These are phyloP conservation scores for Cyclopterus lumpus DNA, from an alignment of 2,797 vertebrate species.

Conservation along the genomic window DNA sequence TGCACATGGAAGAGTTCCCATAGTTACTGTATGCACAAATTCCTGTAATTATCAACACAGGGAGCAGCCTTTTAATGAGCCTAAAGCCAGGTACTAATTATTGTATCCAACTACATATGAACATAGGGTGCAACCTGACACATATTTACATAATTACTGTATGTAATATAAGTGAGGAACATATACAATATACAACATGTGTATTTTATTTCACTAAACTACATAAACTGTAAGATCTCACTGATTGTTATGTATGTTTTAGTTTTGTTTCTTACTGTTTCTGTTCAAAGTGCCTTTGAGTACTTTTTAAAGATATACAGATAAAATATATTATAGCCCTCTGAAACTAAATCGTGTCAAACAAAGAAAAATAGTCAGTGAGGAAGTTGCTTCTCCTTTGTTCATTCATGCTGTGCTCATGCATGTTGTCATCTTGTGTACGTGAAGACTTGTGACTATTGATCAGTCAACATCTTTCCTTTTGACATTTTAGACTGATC, in stretches of 20 bases:
- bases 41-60: conserved; percentile 7
- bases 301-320: too few species aligned
- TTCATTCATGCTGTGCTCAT: not conserved
- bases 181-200: not conserved
- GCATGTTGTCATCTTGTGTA: not conserved
- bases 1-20: conserved; percentile 7
- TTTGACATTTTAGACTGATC: not conserved
- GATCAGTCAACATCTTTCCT: not conserved
- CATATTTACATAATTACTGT: not conserved
- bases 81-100: not conserved
- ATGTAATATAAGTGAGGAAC: not conserved
- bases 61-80: not conserved
- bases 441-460: not conserved
- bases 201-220: not conserved
- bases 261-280: too few species aligned
- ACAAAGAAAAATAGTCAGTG: not conserved
- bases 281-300: too few species aligned
- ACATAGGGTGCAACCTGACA: not conserved
- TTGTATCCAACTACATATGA: not conserved
- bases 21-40: not conserved
- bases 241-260: not conserved
- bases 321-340: not conserved
- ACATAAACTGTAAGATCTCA: not conserved
- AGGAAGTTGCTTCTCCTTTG: not conserved
- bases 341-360: not conserved